These are phyloP conservation scores for Drosophila tanythrix DNA, from an alignment of 2,888 invertebrate genomes.

Conservation along the genomic window DNA sequence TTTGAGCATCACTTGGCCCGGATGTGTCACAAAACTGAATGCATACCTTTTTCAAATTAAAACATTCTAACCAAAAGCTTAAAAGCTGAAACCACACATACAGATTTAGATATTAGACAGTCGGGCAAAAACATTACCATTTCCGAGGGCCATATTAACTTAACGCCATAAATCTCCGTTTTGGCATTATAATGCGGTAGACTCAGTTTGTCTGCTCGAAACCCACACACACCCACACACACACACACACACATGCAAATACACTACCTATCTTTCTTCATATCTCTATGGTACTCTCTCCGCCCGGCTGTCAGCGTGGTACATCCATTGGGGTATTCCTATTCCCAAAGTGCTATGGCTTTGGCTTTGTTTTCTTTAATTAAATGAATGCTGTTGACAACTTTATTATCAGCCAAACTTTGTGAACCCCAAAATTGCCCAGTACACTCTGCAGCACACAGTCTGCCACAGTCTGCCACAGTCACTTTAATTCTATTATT, in stretches of 20 bases:
- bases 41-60: slow-evolving; percentile 18
- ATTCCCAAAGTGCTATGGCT: slow-evolving; percentile 71
- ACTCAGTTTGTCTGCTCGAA: slow-evolving; percentile 22
- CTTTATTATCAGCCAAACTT: slow-evolving; percentile 81
- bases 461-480: slow-evolving; percentile 24
- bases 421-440: slow-evolving; percentile 51
- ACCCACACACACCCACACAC: not conserved
- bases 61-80: slow-evolving; percentile 15
- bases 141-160: slow-evolving; percentile 72
- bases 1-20: slow-evolving; percentile 14
- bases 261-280: slow-evolving; percentile 1
- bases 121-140: slow-evolving; percentile 60
- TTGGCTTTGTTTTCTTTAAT: slow-evolving; percentile 81
- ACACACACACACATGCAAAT: slow-evolving; percentile 2
- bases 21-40: not conserved
- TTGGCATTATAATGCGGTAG: slow-evolving; percentile 52
- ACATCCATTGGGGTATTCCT: slow-evolving; percentile 46
- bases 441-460: not conserved
- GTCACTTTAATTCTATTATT: slow-evolving; percentile 81
- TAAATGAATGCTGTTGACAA: slow-evolving; percentile 83
- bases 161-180: slow-evolving; percentile 72
- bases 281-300: slow-evolving; percentile 1
- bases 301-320: slow-evolving; percentile 21
- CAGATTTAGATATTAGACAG: slow-evolving; percentile 20
- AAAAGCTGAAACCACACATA: slow-evolving; percentile 17